A percentile compares a stretch with the other conserved stretches of the same genome.
phyloP scores from a whole-genome alignment of 2,888 invertebrate species.

The Melipona bicolor region DNA sequence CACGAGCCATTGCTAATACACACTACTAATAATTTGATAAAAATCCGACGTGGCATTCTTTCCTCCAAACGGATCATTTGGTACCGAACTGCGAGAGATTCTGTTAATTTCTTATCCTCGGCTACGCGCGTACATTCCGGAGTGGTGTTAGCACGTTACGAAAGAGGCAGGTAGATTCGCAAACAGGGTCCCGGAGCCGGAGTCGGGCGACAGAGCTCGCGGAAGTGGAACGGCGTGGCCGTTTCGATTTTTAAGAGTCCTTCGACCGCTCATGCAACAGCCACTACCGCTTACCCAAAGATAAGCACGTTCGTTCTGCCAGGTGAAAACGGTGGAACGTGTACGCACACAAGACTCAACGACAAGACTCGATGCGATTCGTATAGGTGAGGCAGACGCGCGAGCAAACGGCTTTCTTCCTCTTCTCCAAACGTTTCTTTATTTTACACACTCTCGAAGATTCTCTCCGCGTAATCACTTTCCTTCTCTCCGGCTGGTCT shows the following conservation, averaged over 20 bases:
- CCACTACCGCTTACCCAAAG: constrained; percentile 21
- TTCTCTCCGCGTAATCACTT: constrained; percentile 54
- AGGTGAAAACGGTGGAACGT: constrained; percentile 59
- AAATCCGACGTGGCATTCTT: not conserved
- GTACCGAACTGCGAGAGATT: not conserved
- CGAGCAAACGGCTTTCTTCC: constrained; percentile 67
- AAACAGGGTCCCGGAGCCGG: constrained; percentile 20
- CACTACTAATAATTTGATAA: not conserved
- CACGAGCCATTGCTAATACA: too few relatives aligned
- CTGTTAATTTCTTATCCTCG: constrained; percentile 16
- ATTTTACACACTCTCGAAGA: constrained; percentile 33
- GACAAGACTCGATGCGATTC: not conserved
- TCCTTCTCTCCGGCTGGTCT: constrained; percentile 46
- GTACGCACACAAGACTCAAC: not conserved
- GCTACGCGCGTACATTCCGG: not conserved
- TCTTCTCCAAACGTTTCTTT: constrained; percentile 34
- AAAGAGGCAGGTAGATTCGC: constrained; percentile 30
- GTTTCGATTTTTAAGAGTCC: constrained; percentile 45
- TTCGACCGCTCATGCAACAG: constrained; percentile 31
- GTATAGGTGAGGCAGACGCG: constrained; percentile 14
- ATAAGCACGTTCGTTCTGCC: constrained; percentile 46
- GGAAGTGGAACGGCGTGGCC: constrained; percentile 37
- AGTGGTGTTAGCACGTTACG: constrained; percentile 24
- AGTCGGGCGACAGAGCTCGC: constrained; percentile 6
- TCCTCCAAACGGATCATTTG: not conserved